Evolutionary conservation across 2,797 vertebrate species (phyloP).

Genomic region (Onychomys arenicola): DNA sequence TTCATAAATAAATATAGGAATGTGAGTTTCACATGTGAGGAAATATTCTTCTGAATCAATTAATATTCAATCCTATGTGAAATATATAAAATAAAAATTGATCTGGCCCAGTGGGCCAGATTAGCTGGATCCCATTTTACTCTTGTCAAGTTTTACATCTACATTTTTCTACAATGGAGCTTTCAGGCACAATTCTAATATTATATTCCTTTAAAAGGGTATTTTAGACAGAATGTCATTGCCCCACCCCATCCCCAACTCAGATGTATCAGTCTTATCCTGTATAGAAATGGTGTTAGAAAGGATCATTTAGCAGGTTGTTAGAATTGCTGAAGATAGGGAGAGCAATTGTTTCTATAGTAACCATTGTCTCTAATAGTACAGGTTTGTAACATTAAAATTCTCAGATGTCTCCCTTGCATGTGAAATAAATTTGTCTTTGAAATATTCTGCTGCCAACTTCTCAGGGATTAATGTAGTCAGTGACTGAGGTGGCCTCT

Average conservation of each 20-base stretch:
- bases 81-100: background rate
- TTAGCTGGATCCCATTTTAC: too few species aligned
- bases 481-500: background rate
- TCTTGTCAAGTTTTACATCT: background rate
- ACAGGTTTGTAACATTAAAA: background rate
- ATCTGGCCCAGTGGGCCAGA: background rate
- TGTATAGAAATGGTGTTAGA: background rate
- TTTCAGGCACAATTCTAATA: background rate
- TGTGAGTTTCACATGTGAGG: background rate
- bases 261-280: background rate
- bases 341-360: background rate
- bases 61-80: too few species aligned
- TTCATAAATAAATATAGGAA: background rate
- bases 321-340: background rate
- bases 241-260: background rate
- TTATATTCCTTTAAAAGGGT: background rate
- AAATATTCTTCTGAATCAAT: background rate
- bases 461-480: background rate
- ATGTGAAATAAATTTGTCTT: background rate
- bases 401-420: background rate
- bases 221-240: background rate
- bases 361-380: background rate
- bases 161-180: background rate
- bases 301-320: fast-evolving
- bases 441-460: background rate